phyloP scores from a whole-genome alignment of 2,113 vertebrate species.

The Pterocles burchelli region DNA sequence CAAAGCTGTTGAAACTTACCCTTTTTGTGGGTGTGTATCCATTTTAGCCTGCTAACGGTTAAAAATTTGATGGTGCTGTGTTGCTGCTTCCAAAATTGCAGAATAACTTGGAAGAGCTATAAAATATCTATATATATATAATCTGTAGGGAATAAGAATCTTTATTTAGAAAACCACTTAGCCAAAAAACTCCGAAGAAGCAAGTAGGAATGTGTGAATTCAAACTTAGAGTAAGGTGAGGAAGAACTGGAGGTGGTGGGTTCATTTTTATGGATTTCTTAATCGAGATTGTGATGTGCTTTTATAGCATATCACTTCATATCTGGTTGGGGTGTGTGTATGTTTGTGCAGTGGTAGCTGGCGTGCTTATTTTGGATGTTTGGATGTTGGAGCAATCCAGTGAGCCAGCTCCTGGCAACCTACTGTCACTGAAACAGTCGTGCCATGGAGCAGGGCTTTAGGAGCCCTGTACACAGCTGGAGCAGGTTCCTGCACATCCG shows the following conservation, averaged over 20 bases:
- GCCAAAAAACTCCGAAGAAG: background rate
- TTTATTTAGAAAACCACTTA: conserved; percentile 12
- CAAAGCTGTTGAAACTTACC: background rate
- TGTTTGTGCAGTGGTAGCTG: background rate
- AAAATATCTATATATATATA: background rate
- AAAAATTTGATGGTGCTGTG: background rate
- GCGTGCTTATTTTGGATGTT: background rate
- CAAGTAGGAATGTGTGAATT: background rate
- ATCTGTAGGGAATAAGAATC: background rate
- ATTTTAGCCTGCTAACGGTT: background rate
- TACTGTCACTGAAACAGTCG: background rate
- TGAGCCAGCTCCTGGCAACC: conserved; percentile 30
- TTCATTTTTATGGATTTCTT: background rate
- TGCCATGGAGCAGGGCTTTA: background rate
- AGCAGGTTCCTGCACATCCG: background rate
- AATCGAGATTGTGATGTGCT: background rate
- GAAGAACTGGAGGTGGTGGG: background rate
- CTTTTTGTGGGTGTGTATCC: background rate
- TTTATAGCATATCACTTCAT: background rate
- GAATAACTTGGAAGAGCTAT: conserved; percentile 5
- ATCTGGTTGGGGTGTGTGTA: background rate
- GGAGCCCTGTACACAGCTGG: conserved; percentile 7
- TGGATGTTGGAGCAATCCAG: background rate
- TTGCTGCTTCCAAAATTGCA: background rate
- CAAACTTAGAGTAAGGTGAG: background rate